phyloP scores from a whole-genome alignment of 2,113 vertebrate species.

The Neopipo cinnamomea region DNA sequence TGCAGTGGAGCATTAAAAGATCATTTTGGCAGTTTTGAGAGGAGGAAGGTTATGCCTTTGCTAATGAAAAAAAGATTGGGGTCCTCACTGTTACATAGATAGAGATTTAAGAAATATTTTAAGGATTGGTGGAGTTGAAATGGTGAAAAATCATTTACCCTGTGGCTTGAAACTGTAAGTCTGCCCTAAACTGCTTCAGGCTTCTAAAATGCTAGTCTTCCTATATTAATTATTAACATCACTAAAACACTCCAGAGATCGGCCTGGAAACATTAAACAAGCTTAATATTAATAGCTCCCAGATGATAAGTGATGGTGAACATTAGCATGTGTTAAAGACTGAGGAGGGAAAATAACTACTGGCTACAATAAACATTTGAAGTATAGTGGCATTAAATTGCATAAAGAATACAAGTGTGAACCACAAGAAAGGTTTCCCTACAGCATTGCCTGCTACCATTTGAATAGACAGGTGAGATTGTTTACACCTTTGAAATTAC shows the following conservation, averaged over 20 bases:
- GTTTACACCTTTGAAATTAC: neutral
- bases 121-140: neutral
- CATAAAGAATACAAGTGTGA: neutral
- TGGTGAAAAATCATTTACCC: neutral
- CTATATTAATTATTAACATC: conserved; percentile 41
- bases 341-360: neutral
- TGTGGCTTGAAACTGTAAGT: neutral
- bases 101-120: neutral
- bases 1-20: neutral
- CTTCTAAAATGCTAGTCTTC: neutral
- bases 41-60: neutral
- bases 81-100: neutral
- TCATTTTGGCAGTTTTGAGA: neutral
- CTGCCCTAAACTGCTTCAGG: neutral
- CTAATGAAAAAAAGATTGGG: neutral
- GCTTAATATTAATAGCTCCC: conserved; percentile 51
- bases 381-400: neutral
- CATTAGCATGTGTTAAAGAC: conserved; percentile 24
- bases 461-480: neutral
- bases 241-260: conserved; percentile 28
- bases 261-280: conserved; percentile 35
- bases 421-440: neutral
- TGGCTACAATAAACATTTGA: conserved; percentile 25
- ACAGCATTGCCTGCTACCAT: neutral
- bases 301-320: conserved; percentile 19